phyloP scores from a whole-genome alignment of 2,797 vertebrate genomes.

The Myotis daubentonii region DNA sequence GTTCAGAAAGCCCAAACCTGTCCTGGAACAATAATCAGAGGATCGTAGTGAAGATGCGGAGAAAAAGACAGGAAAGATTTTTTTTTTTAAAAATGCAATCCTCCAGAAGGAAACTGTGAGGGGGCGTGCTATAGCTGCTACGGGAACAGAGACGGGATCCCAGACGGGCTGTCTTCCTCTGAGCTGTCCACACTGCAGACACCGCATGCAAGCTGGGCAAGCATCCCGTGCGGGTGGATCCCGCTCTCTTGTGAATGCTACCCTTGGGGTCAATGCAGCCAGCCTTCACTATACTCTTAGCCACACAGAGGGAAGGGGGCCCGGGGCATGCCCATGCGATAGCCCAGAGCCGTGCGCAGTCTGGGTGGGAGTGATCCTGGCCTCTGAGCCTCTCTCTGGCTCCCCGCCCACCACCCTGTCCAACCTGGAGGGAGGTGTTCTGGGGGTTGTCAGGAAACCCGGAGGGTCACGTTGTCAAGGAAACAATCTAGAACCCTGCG shows the following conservation, averaged over 20 bases:
- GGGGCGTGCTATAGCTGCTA: background rate
- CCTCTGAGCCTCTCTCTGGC: background rate
- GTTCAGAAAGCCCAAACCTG: background rate
- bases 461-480: background rate
- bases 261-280: background rate
- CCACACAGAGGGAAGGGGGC: background rate
- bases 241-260: background rate
- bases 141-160: background rate
- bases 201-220: background rate
- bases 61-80: background rate
- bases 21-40: background rate
- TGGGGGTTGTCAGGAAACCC: background rate
- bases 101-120: background rate
- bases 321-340: background rate
- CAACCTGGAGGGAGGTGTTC: background rate
- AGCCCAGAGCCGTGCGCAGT: background rate
- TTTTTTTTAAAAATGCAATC: background rate
- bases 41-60: background rate
- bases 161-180: background rate
- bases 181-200: background rate
- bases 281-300: background rate
- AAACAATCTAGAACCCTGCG: background rate
- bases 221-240: too few species aligned
- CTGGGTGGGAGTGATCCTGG: background rate
- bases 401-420: background rate